Evolutionary conservation across 2,888 invertebrate genomes (phyloP).

Genomic region (Andrena bicolor): DNA sequence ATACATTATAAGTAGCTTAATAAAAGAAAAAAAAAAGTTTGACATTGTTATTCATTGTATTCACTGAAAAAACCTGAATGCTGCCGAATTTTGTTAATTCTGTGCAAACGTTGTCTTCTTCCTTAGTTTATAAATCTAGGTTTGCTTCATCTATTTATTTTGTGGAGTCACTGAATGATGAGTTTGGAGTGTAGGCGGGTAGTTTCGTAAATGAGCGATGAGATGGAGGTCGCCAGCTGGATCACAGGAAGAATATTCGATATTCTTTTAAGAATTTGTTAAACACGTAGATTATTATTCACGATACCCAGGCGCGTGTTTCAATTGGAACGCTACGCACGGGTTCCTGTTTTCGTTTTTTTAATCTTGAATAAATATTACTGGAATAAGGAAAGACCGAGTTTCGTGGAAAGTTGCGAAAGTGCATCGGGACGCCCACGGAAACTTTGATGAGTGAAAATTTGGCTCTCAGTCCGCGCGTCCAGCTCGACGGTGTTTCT

Average conservation of each 20-base stretch:
- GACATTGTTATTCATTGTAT: no score
- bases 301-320: not conserved
- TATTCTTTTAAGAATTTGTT: not conserved
- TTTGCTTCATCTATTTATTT: not conserved
- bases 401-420: conserved; percentile 37
- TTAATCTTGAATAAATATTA: not conserved
- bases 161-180: not conserved
- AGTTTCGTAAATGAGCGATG: no score
- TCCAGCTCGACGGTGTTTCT: not conserved
- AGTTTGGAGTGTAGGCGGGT: no score
- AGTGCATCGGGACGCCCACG: conserved; percentile 39
- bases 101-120: not conserved
- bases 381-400: not conserved
- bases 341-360: not conserved
- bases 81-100: no score
- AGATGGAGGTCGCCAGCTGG: not conserved
- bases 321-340: not conserved
- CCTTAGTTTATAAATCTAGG: not conserved
- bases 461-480: conserved; percentile 19
- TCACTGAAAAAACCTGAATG: no score
- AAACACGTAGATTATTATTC: not conserved
- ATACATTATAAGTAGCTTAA: no score
- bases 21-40: no score
- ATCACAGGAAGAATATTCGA: not conserved
- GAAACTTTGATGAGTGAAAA: conserved; percentile 43